Conservation (phyloP, 2,797 vertebrate genomes). For the Parauchenoglanis punctatus region DNA sequence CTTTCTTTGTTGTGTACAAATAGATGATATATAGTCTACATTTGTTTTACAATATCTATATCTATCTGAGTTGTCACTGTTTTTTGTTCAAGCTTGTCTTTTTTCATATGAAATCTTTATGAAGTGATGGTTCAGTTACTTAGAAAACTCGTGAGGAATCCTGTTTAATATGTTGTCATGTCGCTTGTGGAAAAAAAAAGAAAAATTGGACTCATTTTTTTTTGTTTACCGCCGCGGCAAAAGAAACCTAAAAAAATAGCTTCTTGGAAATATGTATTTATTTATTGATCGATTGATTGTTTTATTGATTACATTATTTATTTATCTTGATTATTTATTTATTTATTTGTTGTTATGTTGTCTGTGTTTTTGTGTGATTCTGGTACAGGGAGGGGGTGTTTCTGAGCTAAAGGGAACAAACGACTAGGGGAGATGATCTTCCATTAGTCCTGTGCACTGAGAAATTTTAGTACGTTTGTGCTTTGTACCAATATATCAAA, state of each 20-base stretch:
- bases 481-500: slow-evolving; percentile 99
- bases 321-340: slow-evolving; percentile 73
- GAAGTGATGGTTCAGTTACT: slow-evolving; percentile 99
- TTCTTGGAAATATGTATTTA: slow-evolving; percentile 81
- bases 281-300: slow-evolving; percentile 76
- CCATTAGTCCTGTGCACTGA: slow-evolving; percentile 99
- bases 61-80: slow-evolving; percentile 99
- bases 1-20: slow-evolving; percentile 99
- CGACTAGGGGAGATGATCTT: slow-evolving; percentile 94
- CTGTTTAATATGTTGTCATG: slow-evolving; percentile 99
- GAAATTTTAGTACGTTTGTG: slow-evolving; percentile 99
- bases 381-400: slow-evolving; percentile 93
- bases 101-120: slow-evolving; percentile 99
- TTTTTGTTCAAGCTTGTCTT: slow-evolving; percentile 99
- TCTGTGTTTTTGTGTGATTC: slow-evolving; percentile 85
- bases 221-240: slow-evolving; percentile 92
- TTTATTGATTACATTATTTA: slow-evolving; percentile 73
- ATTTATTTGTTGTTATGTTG: slow-evolving; percentile 91
- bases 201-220: slow-evolving; percentile 72
- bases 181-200: slow-evolving; percentile 90
- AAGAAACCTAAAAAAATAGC: slow-evolving; percentile 85
- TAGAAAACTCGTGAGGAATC: slow-evolving; percentile 99
- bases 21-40: slow-evolving; percentile 99
- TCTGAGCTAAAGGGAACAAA: slow-evolving; percentile 98
- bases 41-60: slow-evolving; percentile 99